A percentile compares a stretch with the other conserved stretches of the same genome.
These are phyloP conservation scores for Apostichopus japonicus DNA, from an alignment of 35 echinoderm and acorn worm genomes.

Conservation along the genomic window DNA sequence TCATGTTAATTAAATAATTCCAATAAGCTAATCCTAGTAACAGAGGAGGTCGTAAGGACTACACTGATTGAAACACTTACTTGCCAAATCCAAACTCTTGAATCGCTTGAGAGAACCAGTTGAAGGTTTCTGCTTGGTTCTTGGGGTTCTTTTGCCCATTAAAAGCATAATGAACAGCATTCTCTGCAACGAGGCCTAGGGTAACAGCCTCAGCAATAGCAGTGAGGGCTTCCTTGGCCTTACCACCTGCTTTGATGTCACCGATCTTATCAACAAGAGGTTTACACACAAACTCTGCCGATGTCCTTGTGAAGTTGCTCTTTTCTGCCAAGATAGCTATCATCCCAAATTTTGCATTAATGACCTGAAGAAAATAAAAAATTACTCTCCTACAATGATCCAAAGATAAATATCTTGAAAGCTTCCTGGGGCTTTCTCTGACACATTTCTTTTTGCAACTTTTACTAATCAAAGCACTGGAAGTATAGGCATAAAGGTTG, in stretches of 20 bases:
- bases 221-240: slow-evolving; percentile 85
- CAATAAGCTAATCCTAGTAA: no score
- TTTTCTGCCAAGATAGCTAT: slow-evolving; percentile 91
- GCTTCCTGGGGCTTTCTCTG: background rate
- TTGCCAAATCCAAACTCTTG: slow-evolving; percentile 96
- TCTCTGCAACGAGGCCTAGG: slow-evolving; percentile 67
- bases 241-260: slow-evolving; percentile 85
- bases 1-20: no score
- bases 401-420: background rate
- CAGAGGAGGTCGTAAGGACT: no score
- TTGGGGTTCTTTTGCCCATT: slow-evolving; percentile 97
- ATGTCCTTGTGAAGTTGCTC: slow-evolving; percentile 68
- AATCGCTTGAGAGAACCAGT: slow-evolving; percentile 93
- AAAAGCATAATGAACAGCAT: slow-evolving; percentile 85
- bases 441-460: background rate
- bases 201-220: slow-evolving; percentile 74
- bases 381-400: background rate
- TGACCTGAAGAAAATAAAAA: slow-evolving; percentile 65
- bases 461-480: no score
- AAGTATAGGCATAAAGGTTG: no score
- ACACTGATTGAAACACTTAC: slow-evolving; percentile 63
- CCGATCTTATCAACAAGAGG: slow-evolving; percentile 94
- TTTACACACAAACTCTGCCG: slow-evolving; percentile 62
- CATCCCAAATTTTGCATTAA: slow-evolving; percentile 84
- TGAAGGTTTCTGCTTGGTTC: slow-evolving; percentile 89